Conservation (phyloP, 2,888 invertebrate genomes). For the Cheilosia impressa region DNA sequence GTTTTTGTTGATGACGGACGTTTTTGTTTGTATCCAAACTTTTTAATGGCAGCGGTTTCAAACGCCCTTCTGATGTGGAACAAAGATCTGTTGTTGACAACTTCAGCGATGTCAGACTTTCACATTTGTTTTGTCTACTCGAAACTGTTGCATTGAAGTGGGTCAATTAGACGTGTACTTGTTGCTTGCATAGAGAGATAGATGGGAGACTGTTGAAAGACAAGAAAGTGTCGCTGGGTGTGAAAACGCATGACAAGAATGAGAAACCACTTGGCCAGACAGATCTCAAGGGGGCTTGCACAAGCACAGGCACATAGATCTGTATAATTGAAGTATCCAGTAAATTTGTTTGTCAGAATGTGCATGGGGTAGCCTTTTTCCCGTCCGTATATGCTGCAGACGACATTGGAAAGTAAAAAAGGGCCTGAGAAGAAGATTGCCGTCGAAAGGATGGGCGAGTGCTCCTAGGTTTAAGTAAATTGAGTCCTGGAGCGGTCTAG, state of each 20-base stretch:
- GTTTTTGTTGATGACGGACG: conserved; percentile 28
- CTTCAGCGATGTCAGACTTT: conserved; percentile 31
- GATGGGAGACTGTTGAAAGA: not conserved
- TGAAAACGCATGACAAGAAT: not conserved
- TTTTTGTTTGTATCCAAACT: conserved; percentile 34
- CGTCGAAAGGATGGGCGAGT: no score
- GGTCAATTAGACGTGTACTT: conserved; percentile 41
- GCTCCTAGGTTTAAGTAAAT: no score
- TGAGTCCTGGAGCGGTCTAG: no score
- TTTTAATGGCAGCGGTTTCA: conserved; percentile 5
- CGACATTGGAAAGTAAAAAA: no score
- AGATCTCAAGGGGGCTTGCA: conserved; percentile 1
- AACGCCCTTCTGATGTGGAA: not conserved
- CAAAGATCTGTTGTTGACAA: conserved; percentile 38
- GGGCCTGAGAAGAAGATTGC: no score
- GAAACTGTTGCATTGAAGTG: conserved; percentile 20
- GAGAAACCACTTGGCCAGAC: conserved; percentile 38
- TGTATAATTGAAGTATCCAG: conserved; percentile 6
- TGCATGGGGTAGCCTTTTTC: not conserved
- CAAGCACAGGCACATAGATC: no score
- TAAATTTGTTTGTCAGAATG: not conserved
- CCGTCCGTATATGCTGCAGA: no score
- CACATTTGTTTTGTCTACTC: conserved; percentile 49
- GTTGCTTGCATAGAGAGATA: not conserved
- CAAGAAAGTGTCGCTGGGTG: not conserved